Evolutionary conservation across 2,113 vertebrate genomes (phyloP).

Genomic region (Ciconia boyciana): DNA sequence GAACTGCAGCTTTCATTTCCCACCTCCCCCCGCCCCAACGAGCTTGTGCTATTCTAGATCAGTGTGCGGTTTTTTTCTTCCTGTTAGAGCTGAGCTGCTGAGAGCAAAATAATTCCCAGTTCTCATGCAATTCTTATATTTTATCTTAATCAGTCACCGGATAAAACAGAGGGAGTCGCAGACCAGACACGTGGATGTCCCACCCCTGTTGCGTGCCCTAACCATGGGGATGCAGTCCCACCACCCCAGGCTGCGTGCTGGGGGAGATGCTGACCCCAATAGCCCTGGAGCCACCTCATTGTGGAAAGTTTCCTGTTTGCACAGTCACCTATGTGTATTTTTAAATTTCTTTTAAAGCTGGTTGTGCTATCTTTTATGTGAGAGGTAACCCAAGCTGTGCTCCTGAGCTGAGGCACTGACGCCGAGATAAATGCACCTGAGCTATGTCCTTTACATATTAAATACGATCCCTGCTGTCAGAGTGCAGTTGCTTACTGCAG

Average conservation of each 20-base stretch:
- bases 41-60: background rate
- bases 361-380: background rate
- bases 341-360: background rate
- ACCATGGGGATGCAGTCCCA: background rate
- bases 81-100: background rate
- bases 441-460: background rate
- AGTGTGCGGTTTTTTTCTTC: background rate
- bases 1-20: background rate
- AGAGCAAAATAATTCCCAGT: background rate
- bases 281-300: background rate
- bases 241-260: background rate
- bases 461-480: background rate
- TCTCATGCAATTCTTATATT: background rate
- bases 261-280: background rate
- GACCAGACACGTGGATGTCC: accelerated
- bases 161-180: background rate
- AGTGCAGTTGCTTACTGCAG: background rate
- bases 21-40: accelerated
- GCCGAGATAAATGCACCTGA: background rate
- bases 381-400: background rate
- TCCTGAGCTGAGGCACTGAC: background rate
- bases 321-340: background rate
- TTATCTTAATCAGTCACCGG: background rate
- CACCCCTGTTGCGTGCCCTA: background rate
- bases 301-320: background rate